Conservation (phyloP, 2,113 vertebrate genomes). For the Cheirogaleus medius region DNA sequence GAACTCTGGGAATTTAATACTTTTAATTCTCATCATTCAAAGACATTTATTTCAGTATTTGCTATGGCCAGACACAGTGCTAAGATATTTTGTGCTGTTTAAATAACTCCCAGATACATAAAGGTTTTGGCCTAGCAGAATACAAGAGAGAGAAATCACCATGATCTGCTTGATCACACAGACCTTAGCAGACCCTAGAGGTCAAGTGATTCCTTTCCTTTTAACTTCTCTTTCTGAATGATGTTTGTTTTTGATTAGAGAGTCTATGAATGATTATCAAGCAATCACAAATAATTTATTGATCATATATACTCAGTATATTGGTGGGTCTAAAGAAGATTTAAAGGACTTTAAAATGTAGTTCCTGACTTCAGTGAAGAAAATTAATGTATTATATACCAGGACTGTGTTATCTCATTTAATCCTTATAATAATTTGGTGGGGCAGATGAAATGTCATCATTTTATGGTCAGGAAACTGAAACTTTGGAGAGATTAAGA, state of each 20-base stretch:
- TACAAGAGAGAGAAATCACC: background rate
- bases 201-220: background rate
- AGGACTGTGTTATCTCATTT: background rate
- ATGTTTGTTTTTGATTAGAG: background rate
- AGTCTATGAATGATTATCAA: background rate
- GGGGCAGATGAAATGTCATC: background rate
- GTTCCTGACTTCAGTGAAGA: background rate
- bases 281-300: background rate
- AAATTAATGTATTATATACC: background rate
- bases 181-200: background rate
- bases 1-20: background rate
- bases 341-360: background rate
- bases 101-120: background rate
- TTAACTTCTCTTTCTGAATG: constrained; percentile 12
- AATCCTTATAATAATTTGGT: background rate
- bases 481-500: background rate
- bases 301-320: background rate
- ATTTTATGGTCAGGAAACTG: background rate
- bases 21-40: constrained; percentile 30
- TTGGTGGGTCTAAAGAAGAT: background rate
- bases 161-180: background rate
- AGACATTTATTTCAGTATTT: constrained; percentile 3
- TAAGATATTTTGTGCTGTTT: background rate
- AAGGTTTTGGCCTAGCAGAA: background rate
- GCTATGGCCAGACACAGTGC: background rate